Percentiles rank a stretch among this genome's conserved stretches.
Evolutionary conservation across 2,797 vertebrate species (phyloP).

Genomic region (Sebastes ruberrimus): DNA sequence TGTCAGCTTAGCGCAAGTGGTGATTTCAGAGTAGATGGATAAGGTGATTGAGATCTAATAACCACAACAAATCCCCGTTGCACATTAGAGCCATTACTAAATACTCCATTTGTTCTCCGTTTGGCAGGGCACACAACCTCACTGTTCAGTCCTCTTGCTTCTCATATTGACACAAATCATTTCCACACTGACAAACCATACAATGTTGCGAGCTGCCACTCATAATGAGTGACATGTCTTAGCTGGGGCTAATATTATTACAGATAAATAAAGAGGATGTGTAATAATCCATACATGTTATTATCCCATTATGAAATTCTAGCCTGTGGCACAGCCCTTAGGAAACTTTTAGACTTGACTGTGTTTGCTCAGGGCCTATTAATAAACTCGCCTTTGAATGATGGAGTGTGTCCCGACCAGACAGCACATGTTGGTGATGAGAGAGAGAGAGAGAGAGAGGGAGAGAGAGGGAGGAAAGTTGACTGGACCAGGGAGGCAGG

Average conservation of each 20-base stretch:
- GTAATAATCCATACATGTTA: slow-evolving; percentile 76
- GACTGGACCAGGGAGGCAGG: slow-evolving; percentile 33
- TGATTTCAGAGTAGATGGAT: slow-evolving; percentile 65
- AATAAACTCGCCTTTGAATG: slow-evolving; percentile 80
- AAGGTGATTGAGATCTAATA: slow-evolving; percentile 75
- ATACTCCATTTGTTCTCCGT: slow-evolving; percentile 40
- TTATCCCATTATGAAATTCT: slow-evolving; percentile 83
- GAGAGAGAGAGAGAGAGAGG: slow-evolving; percentile 22
- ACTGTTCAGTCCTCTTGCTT: slow-evolving; percentile 4
- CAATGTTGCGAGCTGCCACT: slow-evolving; percentile 57
- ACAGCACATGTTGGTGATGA: slow-evolving; percentile 79
- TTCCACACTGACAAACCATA: slow-evolving; percentile 34
- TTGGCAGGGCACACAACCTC: slow-evolving; percentile 35
- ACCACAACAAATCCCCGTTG: slow-evolving; percentile 66
- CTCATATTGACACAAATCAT: slow-evolving; percentile 36
- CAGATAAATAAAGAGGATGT: slow-evolving; percentile 78
- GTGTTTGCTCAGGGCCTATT: slow-evolving; percentile 82
- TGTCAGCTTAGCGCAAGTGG: slow-evolving; percentile 78
- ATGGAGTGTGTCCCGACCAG: slow-evolving; percentile 77
- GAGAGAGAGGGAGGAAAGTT: slow-evolving; percentile 33
- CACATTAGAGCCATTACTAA: slow-evolving; percentile 54
- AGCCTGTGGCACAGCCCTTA: slow-evolving; percentile 69
- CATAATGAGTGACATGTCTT: slow-evolving; percentile 71
- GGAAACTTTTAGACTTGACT: slow-evolving; percentile 81
- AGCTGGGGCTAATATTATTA: slow-evolving; percentile 71